Percentiles rank a stretch among this genome's conserved stretches.
Evolutionary conservation across 2,888 invertebrate species (phyloP).

Genomic region (Lithophane ornitopus): DNA sequence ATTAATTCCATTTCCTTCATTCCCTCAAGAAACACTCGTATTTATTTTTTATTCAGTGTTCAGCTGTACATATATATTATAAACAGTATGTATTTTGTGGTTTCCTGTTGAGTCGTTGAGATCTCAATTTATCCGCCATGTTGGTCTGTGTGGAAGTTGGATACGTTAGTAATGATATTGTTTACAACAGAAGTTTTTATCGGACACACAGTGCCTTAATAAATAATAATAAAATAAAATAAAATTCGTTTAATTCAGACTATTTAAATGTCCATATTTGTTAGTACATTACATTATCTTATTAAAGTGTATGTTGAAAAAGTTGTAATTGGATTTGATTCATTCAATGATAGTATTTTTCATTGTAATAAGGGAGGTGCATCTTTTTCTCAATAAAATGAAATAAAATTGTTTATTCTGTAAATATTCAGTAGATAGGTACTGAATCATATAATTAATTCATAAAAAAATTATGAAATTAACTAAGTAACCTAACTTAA

Average conservation of each 20-base stretch:
- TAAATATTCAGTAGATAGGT: no score
- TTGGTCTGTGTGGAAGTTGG: slow-evolving; percentile 20
- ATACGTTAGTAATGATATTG: slow-evolving; percentile 31
- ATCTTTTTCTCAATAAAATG: no score
- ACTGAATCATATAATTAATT: no score
- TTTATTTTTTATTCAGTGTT: slow-evolving; percentile 40
- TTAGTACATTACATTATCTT: no score
- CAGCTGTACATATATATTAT: slow-evolving; percentile 38
- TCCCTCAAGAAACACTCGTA: slow-evolving; percentile 19
- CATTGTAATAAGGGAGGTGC: not conserved
- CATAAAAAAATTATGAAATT: no score
- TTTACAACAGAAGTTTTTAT: slow-evolving; percentile 26
- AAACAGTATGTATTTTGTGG: slow-evolving; percentile 47
- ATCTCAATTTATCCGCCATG: slow-evolving; percentile 33
- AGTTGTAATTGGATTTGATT: slow-evolving; percentile 1
- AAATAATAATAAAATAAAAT: not conserved
- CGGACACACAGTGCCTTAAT: not conserved
- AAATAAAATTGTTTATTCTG: no score
- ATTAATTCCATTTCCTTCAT: slow-evolving; percentile 29
- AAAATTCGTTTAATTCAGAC: no score
- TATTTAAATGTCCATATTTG: no score
- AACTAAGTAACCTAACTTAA: no score
- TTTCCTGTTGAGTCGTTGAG: slow-evolving; percentile 47
- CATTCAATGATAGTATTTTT: not conserved
- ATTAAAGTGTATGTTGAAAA: not conserved